phyloP scores from a whole-genome alignment of 1,140 invertebrate genomes.

The Diprion similis region DNA sequence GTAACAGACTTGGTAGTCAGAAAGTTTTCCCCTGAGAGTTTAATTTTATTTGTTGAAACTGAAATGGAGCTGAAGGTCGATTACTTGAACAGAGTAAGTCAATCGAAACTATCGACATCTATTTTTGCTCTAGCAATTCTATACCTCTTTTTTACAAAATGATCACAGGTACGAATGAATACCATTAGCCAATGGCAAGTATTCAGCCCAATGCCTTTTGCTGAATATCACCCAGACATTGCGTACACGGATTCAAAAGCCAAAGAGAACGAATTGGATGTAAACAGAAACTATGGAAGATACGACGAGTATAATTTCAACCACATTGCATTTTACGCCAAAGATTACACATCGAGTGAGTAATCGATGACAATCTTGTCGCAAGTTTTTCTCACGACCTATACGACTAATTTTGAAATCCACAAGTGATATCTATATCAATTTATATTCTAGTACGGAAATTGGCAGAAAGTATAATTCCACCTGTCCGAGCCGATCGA shows the following conservation, averaged over 20 bases:
- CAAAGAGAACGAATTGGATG: slow-evolving; percentile 69
- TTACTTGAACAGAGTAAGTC: slow-evolving; percentile 80
- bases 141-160: slow-evolving; percentile 33
- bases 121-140: slow-evolving; percentile 10
- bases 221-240: slow-evolving; percentile 74
- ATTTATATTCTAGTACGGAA: slow-evolving; percentile 67
- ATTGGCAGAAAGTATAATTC: slow-evolving; percentile 64
- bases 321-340: slow-evolving; percentile 81
- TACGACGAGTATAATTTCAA: slow-evolving; percentile 78
- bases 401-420: neutral
- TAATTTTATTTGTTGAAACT: slow-evolving; percentile 71
- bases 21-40: slow-evolving; percentile 74
- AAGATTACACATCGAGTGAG: slow-evolving; percentile 79
- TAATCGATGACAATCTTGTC: slow-evolving; percentile 30
- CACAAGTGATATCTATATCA: slow-evolving; percentile 16
- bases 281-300: slow-evolving; percentile 80
- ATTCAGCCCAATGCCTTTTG: slow-evolving; percentile 83
- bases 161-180: slow-evolving; percentile 80
- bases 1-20: slow-evolving; percentile 74
- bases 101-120: slow-evolving; percentile 3
- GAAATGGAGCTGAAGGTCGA: slow-evolving; percentile 76
- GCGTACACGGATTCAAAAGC: slow-evolving; percentile 62
- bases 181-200: slow-evolving; percentile 82
- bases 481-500: slow-evolving; percentile 68
- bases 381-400: slow-evolving; percentile 14